Base-by-base conservation (phyloP, 64 coral and sea anemone genomes). In the Montipora sp. region DNA sequence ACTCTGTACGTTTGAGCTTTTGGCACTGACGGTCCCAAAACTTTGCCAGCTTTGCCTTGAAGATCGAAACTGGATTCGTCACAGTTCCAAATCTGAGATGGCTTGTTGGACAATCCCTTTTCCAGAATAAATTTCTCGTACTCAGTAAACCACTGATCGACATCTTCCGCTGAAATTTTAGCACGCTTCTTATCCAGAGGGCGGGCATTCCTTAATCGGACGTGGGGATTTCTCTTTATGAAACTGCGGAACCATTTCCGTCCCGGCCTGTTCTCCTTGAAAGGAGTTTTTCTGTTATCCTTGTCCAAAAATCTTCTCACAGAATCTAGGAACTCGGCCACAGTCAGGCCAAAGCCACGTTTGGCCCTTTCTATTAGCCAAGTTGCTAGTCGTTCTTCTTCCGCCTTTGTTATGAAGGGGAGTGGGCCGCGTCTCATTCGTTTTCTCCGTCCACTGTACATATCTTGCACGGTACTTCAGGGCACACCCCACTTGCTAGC, bases 91-190 rank as follows among this genome's bases (percentile, higher is more conserved):
- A 24, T 24, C 24, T 24, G 24, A 24, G 68, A 5, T 55, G 51
- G 5, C 9, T 16, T 15, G 66, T 84, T 58, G n/a, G 43, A 7
- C 5, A 86, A 55, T 18, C 83, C 59, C 13, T 68, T 23, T 61
- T 86, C 10, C 19, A 10, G 51, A 16, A 70, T 8, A 67, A 86
- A 86, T 61, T 58, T 86, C 59, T 86, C 83, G 22, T 27, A 68
- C n/a, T 67, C 83, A 27, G 51, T n/a, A 86, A 86, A 86, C 59
- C 83, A 86, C 18, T 61, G n/a, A 86, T 86, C 59, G n/a, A 86
- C 53, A 61, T 86, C 83, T 47, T 61, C 20, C 27, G 51, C 18
- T 47, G 83, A 61, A 47, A 86, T 68, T 24, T 24, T 24, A 24
- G 24, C 24, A 24, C 0, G 24, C 59, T 86, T 86, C 36, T 86